These are phyloP conservation scores for Megaceryle alcyon DNA, from an alignment of 2,797 vertebrate genomes.

Conservation along the genomic window DNA sequence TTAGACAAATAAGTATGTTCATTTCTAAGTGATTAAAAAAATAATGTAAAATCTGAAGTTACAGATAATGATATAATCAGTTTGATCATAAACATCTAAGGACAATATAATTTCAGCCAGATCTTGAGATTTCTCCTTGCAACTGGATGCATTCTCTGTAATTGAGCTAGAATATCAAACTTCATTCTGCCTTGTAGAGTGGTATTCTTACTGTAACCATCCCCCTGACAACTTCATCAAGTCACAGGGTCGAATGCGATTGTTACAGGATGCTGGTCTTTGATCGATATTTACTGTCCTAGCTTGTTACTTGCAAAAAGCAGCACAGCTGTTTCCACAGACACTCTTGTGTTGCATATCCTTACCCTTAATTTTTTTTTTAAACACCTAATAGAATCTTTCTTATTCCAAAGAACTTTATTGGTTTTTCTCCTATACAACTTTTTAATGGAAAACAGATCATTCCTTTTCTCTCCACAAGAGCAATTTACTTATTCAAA, in stretches of 20 bases:
- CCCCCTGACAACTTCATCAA: fast-evolving
- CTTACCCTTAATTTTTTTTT: neutral
- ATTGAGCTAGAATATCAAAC: neutral
- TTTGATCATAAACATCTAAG: neutral
- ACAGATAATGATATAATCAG: neutral
- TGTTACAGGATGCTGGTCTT: neutral
- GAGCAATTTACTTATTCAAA: neutral
- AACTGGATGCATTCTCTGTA: neutral
- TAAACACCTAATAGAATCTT: neutral
- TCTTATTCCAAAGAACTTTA: neutral
- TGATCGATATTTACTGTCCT: neutral
- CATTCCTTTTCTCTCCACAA: neutral
- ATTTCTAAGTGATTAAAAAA: neutral
- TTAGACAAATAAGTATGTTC: neutral
- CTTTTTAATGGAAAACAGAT: neutral
- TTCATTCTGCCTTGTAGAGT: neutral
- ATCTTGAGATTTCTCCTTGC: neutral
- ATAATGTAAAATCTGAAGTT: neutral
- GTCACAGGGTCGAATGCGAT: fast-evolving
- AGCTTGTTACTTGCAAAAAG: neutral
- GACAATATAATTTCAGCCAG: neutral
- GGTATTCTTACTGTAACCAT: neutral
- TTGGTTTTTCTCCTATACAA: neutral
- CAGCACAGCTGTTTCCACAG: neutral
- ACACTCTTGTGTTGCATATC: neutral